A percentile compares a stretch with the other conserved stretches of the same genome.
phyloP scores from a whole-genome alignment of 2,888 invertebrate genomes.

The Dynastes maya region DNA sequence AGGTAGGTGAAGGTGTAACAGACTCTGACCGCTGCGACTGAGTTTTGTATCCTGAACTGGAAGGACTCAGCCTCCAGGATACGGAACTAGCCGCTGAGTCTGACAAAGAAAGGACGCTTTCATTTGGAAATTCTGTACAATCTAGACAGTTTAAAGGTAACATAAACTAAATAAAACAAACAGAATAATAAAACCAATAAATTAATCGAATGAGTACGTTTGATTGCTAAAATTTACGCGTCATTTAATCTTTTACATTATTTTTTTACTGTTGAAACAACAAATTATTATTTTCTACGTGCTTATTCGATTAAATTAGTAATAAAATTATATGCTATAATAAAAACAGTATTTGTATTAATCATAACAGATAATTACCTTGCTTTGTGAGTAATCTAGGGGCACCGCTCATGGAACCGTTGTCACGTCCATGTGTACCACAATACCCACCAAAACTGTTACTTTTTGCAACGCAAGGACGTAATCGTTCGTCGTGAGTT shows the following conservation, averaged over 20 bases:
- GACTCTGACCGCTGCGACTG: conserved; percentile 83
- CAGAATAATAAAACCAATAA: not conserved
- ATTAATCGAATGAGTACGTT: not conserved
- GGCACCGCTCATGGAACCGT: conserved; percentile 76
- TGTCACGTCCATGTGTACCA: conserved; percentile 75
- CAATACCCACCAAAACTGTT: conserved; percentile 92
- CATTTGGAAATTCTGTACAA: conserved; percentile 46
- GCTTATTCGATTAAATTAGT: too few species aligned
- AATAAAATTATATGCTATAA: not conserved
- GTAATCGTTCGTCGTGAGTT: conserved; percentile 66
- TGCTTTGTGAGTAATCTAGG: conserved; percentile 83
- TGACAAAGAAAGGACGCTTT: conserved; percentile 58
- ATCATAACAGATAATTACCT: conserved; percentile 71
- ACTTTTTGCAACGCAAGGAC: conserved; percentile 82
- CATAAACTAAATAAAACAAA: conserved; percentile 32
- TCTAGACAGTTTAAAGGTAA: conserved; percentile 37
- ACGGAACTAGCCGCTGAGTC: conserved; percentile 76
- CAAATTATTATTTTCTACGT: too few species aligned
- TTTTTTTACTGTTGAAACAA: too few species aligned
- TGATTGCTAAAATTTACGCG: too few species aligned
- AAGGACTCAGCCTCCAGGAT: conserved; percentile 81
- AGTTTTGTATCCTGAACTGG: conserved; percentile 85
- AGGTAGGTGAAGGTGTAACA: conserved; percentile 85
- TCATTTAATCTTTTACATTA: too few species aligned
- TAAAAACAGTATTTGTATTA: not conserved